These are phyloP conservation scores for Etheostoma cragini DNA, from an alignment of 2,113 vertebrate species.

Conservation along the genomic window DNA sequence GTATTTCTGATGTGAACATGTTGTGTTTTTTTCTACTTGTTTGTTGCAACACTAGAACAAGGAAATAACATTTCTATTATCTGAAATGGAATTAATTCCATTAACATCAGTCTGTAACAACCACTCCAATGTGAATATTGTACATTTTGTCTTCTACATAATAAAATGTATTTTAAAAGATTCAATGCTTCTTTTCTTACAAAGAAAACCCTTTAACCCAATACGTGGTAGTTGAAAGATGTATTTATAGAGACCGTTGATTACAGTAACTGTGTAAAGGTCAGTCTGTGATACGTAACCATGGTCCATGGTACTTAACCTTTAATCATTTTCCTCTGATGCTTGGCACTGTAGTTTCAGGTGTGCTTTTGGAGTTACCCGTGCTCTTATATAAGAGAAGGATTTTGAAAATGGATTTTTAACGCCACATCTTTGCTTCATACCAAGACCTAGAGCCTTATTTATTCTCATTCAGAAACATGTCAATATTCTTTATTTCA, in stretches of 20 bases:
- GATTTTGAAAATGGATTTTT: constrained; percentile 29
- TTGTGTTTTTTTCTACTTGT: constrained; percentile 34
- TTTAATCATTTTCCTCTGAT: constrained; percentile 12
- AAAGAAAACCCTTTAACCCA: not conserved
- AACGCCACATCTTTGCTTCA: constrained; percentile 10
- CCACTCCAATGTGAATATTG: constrained; percentile 58
- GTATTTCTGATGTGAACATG: constrained; percentile 35
- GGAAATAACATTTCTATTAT: constrained; percentile 34
- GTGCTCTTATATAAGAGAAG: not conserved
- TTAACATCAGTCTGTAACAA: constrained; percentile 37
- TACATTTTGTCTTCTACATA: constrained; percentile 67
- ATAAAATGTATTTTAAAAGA: constrained; percentile 73
- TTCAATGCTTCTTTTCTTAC: not conserved
- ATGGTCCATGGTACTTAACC: constrained; percentile 26
- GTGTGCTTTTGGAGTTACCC: constrained; percentile 28
- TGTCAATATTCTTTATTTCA: constrained; percentile 32
- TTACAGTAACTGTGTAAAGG: constrained; percentile 13
- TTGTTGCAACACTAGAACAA: constrained; percentile 38
- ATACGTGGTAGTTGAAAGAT: constrained; percentile 18
- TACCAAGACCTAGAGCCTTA: constrained; percentile 7
- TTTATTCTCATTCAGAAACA: constrained; percentile 42
- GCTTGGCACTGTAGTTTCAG: constrained; percentile 8
- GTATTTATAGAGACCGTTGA: constrained; percentile 5
- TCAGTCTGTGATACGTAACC: constrained; percentile 16
- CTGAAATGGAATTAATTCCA: constrained; percentile 19